Evolutionary conservation across 2,888 invertebrate genomes (phyloP).

Genomic region (Zelleria hepariella): DNA sequence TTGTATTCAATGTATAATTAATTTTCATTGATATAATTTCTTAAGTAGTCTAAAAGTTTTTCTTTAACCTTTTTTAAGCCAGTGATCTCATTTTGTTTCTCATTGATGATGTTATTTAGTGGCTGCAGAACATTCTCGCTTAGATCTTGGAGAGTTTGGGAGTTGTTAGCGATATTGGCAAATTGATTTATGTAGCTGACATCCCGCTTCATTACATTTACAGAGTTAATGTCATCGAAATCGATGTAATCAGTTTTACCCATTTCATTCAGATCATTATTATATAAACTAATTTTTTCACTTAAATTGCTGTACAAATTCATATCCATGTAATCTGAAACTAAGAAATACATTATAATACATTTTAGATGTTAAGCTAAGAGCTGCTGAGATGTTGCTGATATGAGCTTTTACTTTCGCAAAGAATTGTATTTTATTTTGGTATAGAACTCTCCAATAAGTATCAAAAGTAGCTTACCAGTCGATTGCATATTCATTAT

Average conservation of each 20-base stretch:
- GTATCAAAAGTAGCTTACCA: neutral
- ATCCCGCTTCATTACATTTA: conserved; percentile 3
- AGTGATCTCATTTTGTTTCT: conserved; percentile 36
- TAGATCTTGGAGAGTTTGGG: conserved; percentile 15
- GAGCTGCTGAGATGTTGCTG: no score
- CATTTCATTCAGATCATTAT: neutral
- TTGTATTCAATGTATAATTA: neutral
- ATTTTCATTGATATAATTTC: conserved; percentile 11
- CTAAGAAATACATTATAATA: neutral
- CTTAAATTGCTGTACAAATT: no score
- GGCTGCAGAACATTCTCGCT: conserved; percentile 26
- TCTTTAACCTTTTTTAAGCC: conserved; percentile 30
- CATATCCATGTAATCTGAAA: neutral
- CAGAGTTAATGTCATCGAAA: neutral
- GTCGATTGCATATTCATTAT: neutral
- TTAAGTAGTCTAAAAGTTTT: conserved; percentile 27
- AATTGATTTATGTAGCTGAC: conserved; percentile 10
- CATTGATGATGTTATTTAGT: conserved; percentile 30
- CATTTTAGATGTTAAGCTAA: no score
- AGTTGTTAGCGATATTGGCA: conserved; percentile 4
- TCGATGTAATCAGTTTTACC: neutral
- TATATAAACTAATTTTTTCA: no score
- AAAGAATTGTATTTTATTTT: no score
- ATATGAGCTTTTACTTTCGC: no score
- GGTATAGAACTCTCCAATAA: no score